These are phyloP conservation scores for Sebastes nivosus DNA, from an alignment of 2,797 vertebrate species.

Conservation along the genomic window DNA sequence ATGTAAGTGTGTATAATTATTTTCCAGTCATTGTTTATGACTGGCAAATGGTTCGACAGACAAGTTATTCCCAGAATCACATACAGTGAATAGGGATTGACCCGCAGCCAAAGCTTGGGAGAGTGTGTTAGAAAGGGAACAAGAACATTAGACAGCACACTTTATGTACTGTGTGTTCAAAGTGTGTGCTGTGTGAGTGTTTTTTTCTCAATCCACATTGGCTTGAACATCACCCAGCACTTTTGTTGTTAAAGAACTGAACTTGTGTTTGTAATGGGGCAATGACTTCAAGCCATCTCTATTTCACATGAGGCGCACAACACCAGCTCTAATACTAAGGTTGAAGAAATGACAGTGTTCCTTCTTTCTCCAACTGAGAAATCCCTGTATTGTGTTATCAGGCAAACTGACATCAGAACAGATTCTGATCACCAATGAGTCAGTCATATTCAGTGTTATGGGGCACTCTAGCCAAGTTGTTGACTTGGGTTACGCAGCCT, in stretches of 20 bases:
- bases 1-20: background rate
- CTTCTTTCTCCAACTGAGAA: background rate
- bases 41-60: background rate
- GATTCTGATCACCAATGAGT: background rate
- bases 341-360: background rate
- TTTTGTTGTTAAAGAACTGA: background rate
- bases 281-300: background rate
- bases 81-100: background rate
- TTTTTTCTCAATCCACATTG: background rate
- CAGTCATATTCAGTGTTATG: background rate
- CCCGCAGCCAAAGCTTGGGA: background rate
- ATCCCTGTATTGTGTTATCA: background rate
- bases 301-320: background rate
- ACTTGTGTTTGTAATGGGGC: background rate
- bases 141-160: background rate
- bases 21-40: constrained; percentile 5
- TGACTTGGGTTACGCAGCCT: background rate
- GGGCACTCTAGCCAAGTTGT: background rate
- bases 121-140: background rate
- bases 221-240: background rate
- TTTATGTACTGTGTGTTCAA: background rate
- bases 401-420: background rate
- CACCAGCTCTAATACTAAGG: background rate
- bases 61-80: background rate
- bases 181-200: background rate